Percentiles rank a stretch among this genome's conserved stretches.
Conservation (phyloP, 2,888 invertebrate species). For the Amphimallon solstitiale region DNA sequence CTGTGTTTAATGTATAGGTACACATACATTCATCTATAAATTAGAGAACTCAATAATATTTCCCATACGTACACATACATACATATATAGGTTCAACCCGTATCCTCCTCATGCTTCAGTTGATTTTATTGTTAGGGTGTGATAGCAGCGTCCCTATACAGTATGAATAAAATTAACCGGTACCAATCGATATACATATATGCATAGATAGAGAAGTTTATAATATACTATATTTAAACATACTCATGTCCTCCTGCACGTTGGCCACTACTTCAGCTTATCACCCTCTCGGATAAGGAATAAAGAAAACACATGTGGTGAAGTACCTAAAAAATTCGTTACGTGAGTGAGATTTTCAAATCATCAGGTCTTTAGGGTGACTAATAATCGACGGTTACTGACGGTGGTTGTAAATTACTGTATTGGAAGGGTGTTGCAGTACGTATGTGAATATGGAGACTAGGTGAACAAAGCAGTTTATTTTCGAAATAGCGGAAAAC, state of each 20-base stretch:
- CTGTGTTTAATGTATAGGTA: not conserved
- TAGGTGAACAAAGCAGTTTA: constrained; percentile 15
- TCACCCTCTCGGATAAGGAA: constrained; percentile 3
- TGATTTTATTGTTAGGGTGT: constrained; percentile 38
- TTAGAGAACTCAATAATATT: constrained; percentile 13
- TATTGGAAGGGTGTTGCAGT: not conserved
- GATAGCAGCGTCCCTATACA: constrained; percentile 17
- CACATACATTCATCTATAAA: constrained; percentile 3
- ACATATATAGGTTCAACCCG: constrained; percentile 30
- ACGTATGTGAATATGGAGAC: constrained; percentile 3
- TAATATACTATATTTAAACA: not conserved
- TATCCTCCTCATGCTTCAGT: constrained; percentile 39
- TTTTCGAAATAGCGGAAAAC: constrained; percentile 7
- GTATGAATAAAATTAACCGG: constrained; percentile 1
- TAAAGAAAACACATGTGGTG: not conserved
- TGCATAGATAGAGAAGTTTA: no score
- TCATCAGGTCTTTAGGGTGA: not conserved
- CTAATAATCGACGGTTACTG: not conserved
- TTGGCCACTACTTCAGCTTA: not conserved
- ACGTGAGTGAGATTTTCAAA: not conserved
- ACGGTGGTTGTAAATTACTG: constrained; percentile 3
- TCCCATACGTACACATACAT: constrained; percentile 9
- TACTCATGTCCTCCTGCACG: not conserved
- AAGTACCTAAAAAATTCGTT: constrained; percentile 1
- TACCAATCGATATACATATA: not conserved